These are phyloP conservation scores for Gobiocypris rarus DNA, from an alignment of 2,113 vertebrate species.

Conservation along the genomic window DNA sequence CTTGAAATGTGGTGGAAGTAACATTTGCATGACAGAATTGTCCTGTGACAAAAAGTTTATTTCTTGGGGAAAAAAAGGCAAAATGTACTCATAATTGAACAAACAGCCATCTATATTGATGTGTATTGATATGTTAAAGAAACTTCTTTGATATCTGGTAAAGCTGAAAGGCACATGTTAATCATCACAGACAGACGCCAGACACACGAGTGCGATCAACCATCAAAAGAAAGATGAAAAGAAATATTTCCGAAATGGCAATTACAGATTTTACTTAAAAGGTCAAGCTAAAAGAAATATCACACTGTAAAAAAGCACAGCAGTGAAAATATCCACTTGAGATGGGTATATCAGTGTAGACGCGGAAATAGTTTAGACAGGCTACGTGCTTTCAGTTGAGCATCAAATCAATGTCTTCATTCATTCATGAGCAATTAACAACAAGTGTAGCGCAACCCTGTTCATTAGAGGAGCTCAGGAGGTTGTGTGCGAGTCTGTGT, in stretches of 20 bases:
- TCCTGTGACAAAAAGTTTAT: too few relatives aligned
- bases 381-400: neutral
- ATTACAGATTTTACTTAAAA: neutral
- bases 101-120: neutral
- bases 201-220: neutral
- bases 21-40: too few relatives aligned
- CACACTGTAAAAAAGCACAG: neutral
- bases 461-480: constrained; percentile 12
- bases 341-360: neutral
- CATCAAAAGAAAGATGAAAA: neutral
- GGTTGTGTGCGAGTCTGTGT: constrained; percentile 8
- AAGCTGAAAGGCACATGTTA: neutral
- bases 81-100: too few relatives aligned
- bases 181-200: neutral
- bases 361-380: neutral
- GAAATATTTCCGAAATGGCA: neutral
- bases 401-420: constrained; percentile 24
- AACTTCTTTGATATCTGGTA: constrained; percentile 4
- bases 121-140: neutral
- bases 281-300: neutral
- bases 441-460: neutral
- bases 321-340: constrained; percentile 4
- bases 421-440: constrained; percentile 38
- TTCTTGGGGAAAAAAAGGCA: too few relatives aligned
- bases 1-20: neutral